Evolutionary conservation across 2,888 invertebrate genomes (phyloP), one percentile per base, ranked within the genome.

Genomic region (Tuta absoluta): DNA sequence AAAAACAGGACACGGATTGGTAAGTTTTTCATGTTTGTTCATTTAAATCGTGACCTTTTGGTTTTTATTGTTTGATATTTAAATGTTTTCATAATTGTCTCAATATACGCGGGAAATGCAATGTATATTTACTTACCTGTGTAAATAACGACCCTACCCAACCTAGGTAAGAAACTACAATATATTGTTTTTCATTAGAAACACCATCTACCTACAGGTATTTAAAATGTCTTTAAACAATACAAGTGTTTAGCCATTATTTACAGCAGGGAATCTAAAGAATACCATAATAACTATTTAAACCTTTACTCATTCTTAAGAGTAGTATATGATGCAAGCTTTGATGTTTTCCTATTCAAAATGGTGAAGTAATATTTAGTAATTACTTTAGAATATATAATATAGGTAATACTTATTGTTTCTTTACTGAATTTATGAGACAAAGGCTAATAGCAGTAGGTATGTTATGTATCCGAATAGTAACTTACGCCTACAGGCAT

Each of bases 331-430:
- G 60, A 60, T 17, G 60, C 45, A 60, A 60, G 14, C 38, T 19
- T 14, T 14, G 38, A 60, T 19, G 48, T 49, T 61, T n/a, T n/a
- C n/a, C n/a, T 49, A 61, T 49, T 49, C 49, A 28, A 61, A 61
- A 21, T 38, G 14, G 62, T 38, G 51, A 21, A 53, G 62, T 62
- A 62, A 62, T 41, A 62, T n/a, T n/a, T n/a, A 53, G 33, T 12
- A 21, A 38, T 62, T 53, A 62, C 48, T 38, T 41, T 53, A 33
- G 14, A 23, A 45, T 48, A 23, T 51, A n/a, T 64, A 67, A 66
- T 66, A 63, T 67, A 8, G 33, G 33, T 70, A 65, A 66, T 67
- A 65, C 69, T 69, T 69, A 60, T 69, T 69, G 33, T 57, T 57
- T 8, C 37, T n/a, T 21, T 53, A 21, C 17, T 66, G 68, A 68